Conservation (phyloP, 2,888 invertebrate genomes). For the Boloria euphrosyne region DNA sequence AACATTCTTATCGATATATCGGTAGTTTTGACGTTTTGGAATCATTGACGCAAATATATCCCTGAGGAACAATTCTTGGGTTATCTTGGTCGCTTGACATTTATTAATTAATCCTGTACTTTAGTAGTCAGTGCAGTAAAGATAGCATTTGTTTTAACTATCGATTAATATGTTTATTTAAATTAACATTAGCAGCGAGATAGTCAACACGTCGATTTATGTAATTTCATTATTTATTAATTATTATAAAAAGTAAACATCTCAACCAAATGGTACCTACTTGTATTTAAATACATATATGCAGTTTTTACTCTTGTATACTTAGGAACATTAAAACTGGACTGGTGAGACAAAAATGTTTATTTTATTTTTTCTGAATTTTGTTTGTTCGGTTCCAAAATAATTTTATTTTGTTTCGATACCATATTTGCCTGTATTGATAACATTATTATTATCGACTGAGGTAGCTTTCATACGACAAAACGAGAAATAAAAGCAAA, state of each 20-base stretch:
- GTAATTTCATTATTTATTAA: background rate
- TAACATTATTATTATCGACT: no score
- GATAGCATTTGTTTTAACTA: conserved; percentile 28
- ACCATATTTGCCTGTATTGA: no score
- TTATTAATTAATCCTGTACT: conserved; percentile 58
- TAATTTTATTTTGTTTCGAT: no score
- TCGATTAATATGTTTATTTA: conserved; percentile 33
- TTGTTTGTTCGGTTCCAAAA: no score
- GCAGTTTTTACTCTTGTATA: no score
- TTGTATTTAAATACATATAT: no score
- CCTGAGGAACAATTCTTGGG: conserved; percentile 56
- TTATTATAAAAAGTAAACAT: conserved; percentile 2
- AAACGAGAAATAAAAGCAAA: no score
- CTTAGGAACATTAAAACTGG: no score
- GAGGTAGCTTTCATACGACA: no score
- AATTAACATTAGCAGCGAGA: conserved; percentile 25
- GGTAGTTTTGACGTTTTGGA: conserved; percentile 52
- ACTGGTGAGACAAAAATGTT: no score
- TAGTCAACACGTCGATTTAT: conserved; percentile 20
- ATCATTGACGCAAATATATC: conserved; percentile 66
- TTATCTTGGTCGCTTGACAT: conserved; percentile 59
- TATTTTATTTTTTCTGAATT: no score
- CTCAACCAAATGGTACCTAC: background rate
- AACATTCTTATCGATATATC: conserved; percentile 53
- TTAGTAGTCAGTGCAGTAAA: conserved; percentile 30